Percentiles rank a stretch among this genome's conserved stretches.
phyloP scores from a whole-genome alignment of 2,888 invertebrate genomes.

The Eledone cirrhosa region DNA sequence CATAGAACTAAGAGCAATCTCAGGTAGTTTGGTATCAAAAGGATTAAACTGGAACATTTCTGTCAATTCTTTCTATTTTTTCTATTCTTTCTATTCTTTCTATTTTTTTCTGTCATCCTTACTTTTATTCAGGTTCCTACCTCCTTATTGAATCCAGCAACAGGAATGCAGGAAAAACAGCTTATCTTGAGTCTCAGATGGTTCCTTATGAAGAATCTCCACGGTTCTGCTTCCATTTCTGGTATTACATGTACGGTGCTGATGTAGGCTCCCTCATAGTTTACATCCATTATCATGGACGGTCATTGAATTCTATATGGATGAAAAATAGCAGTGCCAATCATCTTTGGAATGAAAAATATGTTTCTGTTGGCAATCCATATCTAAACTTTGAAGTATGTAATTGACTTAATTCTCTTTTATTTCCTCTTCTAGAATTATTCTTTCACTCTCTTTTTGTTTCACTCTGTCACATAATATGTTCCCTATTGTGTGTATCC shows the following conservation, averaged over 20 bases:
- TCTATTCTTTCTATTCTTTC: conserved; percentile 4
- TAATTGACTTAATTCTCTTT: neutral
- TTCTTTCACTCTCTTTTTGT: neutral
- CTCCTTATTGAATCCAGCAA: conserved; percentile 52
- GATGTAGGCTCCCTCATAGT: conserved; percentile 54
- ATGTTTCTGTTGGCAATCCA: conserved; percentile 41
- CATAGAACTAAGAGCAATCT: too few species aligned
- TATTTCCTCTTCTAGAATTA: too few species aligned
- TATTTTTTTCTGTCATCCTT: conserved; percentile 27
- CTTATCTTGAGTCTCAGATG: conserved; percentile 48
- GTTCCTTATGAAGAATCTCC: conserved; percentile 37
- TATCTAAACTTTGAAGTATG: conserved; percentile 47
- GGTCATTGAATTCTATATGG: conserved; percentile 38
- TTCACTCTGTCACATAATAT: neutral
- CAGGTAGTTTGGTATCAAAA: too few species aligned
- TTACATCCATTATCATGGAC: conserved; percentile 37
- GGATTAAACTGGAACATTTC: too few species aligned
- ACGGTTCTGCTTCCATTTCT: conserved; percentile 56
- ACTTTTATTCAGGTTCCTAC: conserved; percentile 48
- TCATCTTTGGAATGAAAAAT: conserved; percentile 49
- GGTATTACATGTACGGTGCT: conserved; percentile 60
- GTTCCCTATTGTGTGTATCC: neutral
- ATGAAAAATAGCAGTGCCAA: conserved; percentile 49
- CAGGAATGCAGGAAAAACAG: conserved; percentile 48
- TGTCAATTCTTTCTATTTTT: neutral